Evolutionary conservation across 2,888 invertebrate genomes (phyloP).

Genomic region (Teinopalpus imperialis): DNA sequence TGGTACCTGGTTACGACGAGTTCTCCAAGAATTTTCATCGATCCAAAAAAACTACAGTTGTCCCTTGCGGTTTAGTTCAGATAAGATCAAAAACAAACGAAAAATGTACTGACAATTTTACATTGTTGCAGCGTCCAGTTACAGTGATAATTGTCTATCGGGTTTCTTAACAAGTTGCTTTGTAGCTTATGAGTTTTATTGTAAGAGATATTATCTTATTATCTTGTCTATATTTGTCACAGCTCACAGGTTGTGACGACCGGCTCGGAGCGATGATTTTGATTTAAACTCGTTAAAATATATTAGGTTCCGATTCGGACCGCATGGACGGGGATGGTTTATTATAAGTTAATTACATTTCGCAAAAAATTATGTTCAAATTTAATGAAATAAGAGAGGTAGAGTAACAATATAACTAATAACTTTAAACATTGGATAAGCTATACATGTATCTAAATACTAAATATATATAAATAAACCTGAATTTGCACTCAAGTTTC

Average conservation of each 20-base stretch:
- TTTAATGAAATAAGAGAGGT: too few species aligned
- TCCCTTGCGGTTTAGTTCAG: conserved; percentile 3
- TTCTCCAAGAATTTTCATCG: conserved; percentile 4
- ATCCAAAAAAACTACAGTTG: conserved; percentile 18
- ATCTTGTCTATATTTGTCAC: conserved; percentile 11
- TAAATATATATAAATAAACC: too few species aligned
- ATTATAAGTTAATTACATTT: too few species aligned
- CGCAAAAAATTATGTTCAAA: too few species aligned
- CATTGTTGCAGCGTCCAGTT: conserved; percentile 4
- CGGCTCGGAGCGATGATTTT: not conserved
- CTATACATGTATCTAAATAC: too few species aligned
- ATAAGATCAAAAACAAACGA: conserved; percentile 8
- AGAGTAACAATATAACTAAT: too few species aligned
- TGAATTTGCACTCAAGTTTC: too few species aligned
- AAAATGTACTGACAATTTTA: conserved; percentile 9
- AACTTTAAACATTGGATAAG: too few species aligned
- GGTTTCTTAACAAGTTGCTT: conserved; percentile 1
- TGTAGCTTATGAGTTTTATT: too few species aligned
- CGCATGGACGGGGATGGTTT: too few species aligned
- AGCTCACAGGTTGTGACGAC: conserved; percentile 11
- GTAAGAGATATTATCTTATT: not conserved
- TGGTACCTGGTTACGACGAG: conserved; percentile 10
- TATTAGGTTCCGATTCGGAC: too few species aligned
- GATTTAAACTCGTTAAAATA: too few species aligned
- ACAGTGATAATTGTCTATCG: conserved; percentile 4